Percentiles rank a stretch among this genome's conserved stretches.
Conservation (phyloP, 2,888 invertebrate species). For the Mythimna lalbum region DNA sequence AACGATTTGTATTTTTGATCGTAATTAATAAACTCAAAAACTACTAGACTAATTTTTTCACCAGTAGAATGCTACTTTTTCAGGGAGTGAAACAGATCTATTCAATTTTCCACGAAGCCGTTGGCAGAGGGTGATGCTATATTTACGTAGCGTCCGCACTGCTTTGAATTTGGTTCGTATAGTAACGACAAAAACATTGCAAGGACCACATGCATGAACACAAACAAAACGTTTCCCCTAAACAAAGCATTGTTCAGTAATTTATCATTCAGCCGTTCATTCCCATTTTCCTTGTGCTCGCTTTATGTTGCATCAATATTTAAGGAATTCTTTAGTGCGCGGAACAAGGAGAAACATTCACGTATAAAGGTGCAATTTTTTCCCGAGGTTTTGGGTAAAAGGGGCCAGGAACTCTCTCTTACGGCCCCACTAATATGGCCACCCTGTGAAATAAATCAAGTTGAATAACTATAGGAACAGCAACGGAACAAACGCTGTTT, state of each 20-base stretch:
- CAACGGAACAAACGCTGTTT: no score
- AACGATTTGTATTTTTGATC: no score
- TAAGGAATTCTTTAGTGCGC: slow-evolving; percentile 61
- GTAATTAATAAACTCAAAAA: no score
- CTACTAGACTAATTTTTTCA: no score
- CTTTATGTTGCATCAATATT: slow-evolving; percentile 64
- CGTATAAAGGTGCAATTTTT: slow-evolving; percentile 58
- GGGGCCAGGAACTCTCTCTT: slow-evolving; percentile 67
- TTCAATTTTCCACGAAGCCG: no score
- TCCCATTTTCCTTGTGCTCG: slow-evolving; percentile 40
- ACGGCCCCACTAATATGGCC: slow-evolving; percentile 64
- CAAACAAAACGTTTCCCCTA: slow-evolving; percentile 43
- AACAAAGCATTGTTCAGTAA: slow-evolving; percentile 50
- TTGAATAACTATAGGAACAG: slow-evolving; percentile 46
- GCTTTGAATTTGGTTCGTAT: slow-evolving; percentile 11
- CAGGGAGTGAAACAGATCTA: no score
- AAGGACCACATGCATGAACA: slow-evolving; percentile 30
- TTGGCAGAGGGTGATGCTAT: neutral
- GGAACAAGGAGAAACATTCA: slow-evolving; percentile 38
- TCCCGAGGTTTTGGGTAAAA: slow-evolving; percentile 50
- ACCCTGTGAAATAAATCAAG: slow-evolving; percentile 69
- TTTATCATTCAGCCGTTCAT: slow-evolving; percentile 59
- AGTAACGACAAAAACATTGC: slow-evolving; percentile 35
- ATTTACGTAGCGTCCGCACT: slow-evolving; percentile 28
- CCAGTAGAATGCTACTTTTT: no score